Conservation (phyloP, 1,140 invertebrate genomes). For the Spodoptera frugiperda region DNA sequence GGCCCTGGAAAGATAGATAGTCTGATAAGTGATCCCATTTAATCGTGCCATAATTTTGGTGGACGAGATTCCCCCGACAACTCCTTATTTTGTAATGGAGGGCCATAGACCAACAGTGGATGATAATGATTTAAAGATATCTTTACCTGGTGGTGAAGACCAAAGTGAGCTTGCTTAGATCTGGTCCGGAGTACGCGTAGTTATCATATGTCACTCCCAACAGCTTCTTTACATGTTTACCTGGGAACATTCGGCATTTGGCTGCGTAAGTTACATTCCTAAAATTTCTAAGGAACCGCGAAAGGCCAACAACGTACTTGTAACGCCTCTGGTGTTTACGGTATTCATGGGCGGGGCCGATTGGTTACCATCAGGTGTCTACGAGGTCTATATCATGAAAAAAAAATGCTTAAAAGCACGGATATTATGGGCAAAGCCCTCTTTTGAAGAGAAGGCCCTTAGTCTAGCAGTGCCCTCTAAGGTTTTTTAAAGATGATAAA, state of each 20-base stretch:
- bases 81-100: neutral
- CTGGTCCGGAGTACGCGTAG: neutral
- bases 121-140: too few species aligned
- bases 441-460: neutral
- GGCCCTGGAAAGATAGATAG: slow-evolving; percentile 39
- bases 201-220: neutral
- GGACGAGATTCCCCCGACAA: too few species aligned
- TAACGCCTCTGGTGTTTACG: too few species aligned
- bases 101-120: too few species aligned
- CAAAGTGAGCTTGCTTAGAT: neutral
- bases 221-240: neutral
- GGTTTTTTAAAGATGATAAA: neutral
- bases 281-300: too few species aligned
- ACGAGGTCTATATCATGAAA: too few species aligned
- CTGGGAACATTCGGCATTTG: neutral
- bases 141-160: neutral
- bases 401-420: too few species aligned
- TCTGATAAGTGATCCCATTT: neutral
- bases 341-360: too few species aligned
- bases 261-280: neutral
- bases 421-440: too few species aligned
- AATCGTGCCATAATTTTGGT: neutral
- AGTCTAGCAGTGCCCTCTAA: neutral
- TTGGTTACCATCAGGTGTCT: too few species aligned
- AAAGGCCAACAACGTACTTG: too few species aligned